Evolutionary conservation across 2,113 vertebrate genomes (phyloP).

Genomic region (Alectura lathami): DNA sequence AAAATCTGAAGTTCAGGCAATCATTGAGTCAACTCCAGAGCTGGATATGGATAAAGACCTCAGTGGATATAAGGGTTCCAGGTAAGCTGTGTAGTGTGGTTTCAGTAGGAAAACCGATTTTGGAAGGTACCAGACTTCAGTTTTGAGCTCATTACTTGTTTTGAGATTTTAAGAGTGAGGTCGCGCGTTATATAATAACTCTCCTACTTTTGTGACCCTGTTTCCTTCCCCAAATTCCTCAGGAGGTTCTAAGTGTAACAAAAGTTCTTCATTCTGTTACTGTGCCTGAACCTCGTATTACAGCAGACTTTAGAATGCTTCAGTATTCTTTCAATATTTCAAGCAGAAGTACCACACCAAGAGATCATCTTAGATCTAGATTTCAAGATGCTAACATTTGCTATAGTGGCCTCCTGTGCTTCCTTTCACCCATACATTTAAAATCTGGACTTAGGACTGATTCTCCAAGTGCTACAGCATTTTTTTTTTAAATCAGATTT

Average conservation of each 20-base stretch:
- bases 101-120: background rate
- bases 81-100: slow-evolving; percentile 72
- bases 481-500: background rate
- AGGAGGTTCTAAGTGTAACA: background rate
- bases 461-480: background rate
- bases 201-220: background rate
- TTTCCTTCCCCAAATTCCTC: background rate
- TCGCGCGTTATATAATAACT: background rate
- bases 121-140: background rate
- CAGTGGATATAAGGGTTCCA: slow-evolving; percentile 87
- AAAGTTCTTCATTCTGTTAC: background rate
- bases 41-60: slow-evolving; percentile 94
- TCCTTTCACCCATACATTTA: background rate
- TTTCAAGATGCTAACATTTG: background rate
- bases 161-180: background rate
- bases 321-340: background rate
- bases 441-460: background rate
- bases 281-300: background rate
- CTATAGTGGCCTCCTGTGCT: background rate
- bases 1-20: slow-evolving; percentile 95
- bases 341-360: background rate
- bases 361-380: background rate
- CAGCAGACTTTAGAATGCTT: background rate
- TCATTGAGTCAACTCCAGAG: slow-evolving; percentile 98
- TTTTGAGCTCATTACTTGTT: background rate